Conservation (phyloP, 2,888 invertebrate species). For the Himalopsyche tibetana region DNA sequence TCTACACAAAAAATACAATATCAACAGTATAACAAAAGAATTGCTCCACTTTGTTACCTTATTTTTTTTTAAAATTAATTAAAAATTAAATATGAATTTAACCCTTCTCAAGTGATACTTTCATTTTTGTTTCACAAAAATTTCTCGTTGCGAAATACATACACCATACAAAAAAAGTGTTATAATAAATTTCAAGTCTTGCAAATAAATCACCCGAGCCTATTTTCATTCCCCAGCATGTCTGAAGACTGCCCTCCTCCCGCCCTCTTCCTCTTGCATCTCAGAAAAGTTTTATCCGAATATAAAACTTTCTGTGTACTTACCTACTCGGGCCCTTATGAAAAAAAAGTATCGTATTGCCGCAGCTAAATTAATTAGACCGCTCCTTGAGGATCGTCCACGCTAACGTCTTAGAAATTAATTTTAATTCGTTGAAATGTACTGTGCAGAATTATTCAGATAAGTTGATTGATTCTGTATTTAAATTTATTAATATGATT, state of each 20-base stretch:
- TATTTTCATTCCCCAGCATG: constrained; percentile 7
- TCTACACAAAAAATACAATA: no score
- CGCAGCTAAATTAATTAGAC: constrained; percentile 6
- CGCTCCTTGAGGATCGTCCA: not conserved
- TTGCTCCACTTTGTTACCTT: no score
- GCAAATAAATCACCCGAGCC: constrained; percentile 15
- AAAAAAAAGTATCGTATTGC: not conserved
- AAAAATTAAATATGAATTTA: no score
- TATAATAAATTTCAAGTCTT: constrained; percentile 13
- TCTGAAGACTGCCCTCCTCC: not conserved
- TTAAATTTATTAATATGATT: no score
- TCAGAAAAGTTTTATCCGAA: not conserved
- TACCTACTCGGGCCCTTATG: not conserved
- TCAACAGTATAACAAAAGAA: no score
- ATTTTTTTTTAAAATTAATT: no score
- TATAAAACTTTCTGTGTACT: not conserved
- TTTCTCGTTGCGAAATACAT: not conserved
- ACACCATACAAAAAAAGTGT: not conserved
- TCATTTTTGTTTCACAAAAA: not conserved
- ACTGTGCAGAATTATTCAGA: no score
- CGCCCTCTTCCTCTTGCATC: not conserved
- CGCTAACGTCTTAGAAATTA: not conserved
- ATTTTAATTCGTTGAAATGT: no score
- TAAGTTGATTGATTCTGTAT: no score
- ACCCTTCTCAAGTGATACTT: no score